Conservation (phyloP, 1,140 invertebrate species). For the Heliconius nattereri region DNA sequence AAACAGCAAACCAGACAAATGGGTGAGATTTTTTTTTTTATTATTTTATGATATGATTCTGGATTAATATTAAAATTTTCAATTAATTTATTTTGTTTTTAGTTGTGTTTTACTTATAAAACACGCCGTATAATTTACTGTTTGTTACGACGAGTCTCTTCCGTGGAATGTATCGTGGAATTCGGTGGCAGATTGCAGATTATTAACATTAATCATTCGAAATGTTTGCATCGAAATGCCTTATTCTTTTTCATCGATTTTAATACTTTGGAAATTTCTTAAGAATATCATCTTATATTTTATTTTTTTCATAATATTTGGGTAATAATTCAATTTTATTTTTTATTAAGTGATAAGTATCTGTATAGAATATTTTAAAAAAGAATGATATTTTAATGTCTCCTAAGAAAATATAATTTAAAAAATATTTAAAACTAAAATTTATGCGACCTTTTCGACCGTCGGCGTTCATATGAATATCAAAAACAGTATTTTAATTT, state of each 20-base stretch:
- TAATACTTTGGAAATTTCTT: constrained; percentile 60
- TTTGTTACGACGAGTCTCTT: constrained; percentile 44
- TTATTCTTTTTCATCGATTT: constrained; percentile 59
- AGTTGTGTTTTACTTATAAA: no score
- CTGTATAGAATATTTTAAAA: constrained; percentile 18
- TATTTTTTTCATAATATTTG: constrained; percentile 30
- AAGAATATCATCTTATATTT: constrained; percentile 46
- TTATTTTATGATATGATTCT: constrained; percentile 22
- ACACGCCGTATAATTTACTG: constrained; percentile 47
- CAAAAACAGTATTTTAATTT: neutral
- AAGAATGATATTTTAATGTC: neutral
- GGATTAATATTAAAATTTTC: neutral
- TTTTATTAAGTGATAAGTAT: constrained; percentile 28
- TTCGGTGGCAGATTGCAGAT: constrained; percentile 78
- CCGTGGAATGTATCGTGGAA: constrained; percentile 57
- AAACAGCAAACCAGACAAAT: constrained; percentile 45
- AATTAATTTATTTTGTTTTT: neutral
- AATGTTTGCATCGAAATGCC: constrained; percentile 66
- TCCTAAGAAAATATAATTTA: neutral
- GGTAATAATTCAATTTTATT: constrained; percentile 33
- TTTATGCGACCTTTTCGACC: neutral
- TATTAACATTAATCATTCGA: constrained; percentile 68
- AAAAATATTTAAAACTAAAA: neutral
- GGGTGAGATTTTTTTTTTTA: constrained; percentile 49
- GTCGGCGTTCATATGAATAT: neutral